These are phyloP conservation scores for Pangasius djambal DNA, from an alignment of 2,797 vertebrate species.

Conservation along the genomic window DNA sequence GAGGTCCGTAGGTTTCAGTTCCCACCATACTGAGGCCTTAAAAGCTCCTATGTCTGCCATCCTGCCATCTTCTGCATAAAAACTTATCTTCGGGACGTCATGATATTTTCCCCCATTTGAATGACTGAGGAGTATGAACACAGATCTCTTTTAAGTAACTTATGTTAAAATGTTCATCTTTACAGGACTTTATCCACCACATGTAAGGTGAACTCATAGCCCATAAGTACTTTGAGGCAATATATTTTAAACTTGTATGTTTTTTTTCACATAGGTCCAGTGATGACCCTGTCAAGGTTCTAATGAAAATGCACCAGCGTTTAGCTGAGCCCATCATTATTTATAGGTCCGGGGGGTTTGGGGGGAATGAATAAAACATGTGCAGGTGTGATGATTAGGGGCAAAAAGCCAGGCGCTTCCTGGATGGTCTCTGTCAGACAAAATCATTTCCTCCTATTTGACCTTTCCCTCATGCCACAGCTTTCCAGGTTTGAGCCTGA, in stretches of 20 bases:
- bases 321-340: slow-evolving; percentile 50
- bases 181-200: too few species aligned
- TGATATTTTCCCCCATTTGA: neutral
- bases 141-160: neutral
- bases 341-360: slow-evolving; percentile 52
- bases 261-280: slow-evolving; percentile 50
- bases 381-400: slow-evolving; percentile 63
- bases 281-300: slow-evolving; percentile 55
- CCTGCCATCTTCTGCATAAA: neutral
- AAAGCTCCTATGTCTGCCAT: neutral
- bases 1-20: too few species aligned
- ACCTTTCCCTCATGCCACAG: neutral
- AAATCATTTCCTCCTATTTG: slow-evolving; percentile 1
- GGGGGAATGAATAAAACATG: slow-evolving; percentile 69
- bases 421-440: slow-evolving; percentile 45
- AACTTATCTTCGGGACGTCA: neutral
- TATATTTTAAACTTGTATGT: slow-evolving; percentile 39
- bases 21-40: too few species aligned
- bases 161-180: too few species aligned
- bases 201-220: too few species aligned
- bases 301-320: slow-evolving; percentile 61
- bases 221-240: neutral
- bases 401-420: slow-evolving; percentile 48
- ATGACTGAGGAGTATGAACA: neutral
- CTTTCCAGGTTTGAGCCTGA: slow-evolving; percentile 21